Percentiles rank a stretch among this genome's conserved stretches.
Evolutionary conservation across 1,140 invertebrate genomes (phyloP).

Genomic region (Drosophila orosa): DNA sequence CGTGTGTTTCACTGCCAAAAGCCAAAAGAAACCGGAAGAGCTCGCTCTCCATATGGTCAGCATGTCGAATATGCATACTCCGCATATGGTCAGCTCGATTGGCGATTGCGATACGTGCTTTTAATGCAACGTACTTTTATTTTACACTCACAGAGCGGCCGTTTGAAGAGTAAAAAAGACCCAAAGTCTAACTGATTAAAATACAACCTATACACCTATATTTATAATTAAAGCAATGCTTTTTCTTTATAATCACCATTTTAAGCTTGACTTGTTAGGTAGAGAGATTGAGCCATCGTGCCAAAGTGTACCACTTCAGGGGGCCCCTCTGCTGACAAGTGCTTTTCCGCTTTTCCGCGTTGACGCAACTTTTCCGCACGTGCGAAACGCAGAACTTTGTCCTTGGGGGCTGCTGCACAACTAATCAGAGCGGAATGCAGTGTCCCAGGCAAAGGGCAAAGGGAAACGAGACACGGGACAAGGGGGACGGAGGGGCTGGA

Average conservation of each 20-base stretch:
- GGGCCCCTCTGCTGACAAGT: not conserved
- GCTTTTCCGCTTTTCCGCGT: constrained; percentile 14
- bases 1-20: constrained; percentile 7
- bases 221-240: not conserved
- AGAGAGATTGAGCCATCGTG: too few species aligned
- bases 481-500: not conserved
- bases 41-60: constrained; percentile 23
- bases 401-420: constrained; percentile 38
- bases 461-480: not conserved
- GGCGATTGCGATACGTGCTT: constrained; percentile 1
- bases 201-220: too few species aligned
- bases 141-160: not conserved
- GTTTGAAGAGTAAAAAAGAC: not conserved
- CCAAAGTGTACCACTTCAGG: not conserved
- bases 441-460: not conserved
- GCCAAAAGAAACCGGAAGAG: constrained; percentile 31
- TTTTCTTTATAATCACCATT: not conserved
- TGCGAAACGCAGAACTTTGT: constrained; percentile 20
- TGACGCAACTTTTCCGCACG: constrained; percentile 27
- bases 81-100: constrained; percentile 27
- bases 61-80: constrained; percentile 17
- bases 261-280: not conserved
- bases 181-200: not conserved
- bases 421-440: constrained; percentile 46
- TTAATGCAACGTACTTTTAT: constrained; percentile 7